phyloP scores from a whole-genome alignment of 2,888 invertebrate genomes.

The Alentia gelatinosa region DNA sequence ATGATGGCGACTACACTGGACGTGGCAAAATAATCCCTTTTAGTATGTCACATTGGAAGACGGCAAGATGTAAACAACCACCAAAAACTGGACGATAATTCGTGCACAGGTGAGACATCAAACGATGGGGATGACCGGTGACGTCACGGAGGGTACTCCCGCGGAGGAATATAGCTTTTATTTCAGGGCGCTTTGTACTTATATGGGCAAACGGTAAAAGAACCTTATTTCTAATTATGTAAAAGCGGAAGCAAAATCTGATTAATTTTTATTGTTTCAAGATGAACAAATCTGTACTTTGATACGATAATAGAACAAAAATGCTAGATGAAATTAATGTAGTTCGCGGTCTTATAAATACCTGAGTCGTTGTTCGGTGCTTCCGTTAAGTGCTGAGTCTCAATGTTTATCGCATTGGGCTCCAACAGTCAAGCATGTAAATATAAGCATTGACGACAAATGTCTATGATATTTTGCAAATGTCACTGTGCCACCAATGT shows the following conservation, averaged over 20 bases:
- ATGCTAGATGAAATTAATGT: not conserved
- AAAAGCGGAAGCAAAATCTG: not conserved
- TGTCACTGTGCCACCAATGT: slow-evolving; percentile 56
- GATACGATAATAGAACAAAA: not conserved
- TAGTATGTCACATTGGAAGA: not conserved
- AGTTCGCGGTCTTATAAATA: not conserved
- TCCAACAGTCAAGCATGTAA: not conserved
- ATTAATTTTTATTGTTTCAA: not conserved
- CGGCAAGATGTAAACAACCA: not conserved
- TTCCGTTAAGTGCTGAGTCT: not conserved
- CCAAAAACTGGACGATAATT: slow-evolving; percentile 48
- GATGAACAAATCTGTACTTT: not conserved
- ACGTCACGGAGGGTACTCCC: slow-evolving; percentile 33
- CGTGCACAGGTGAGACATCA: slow-evolving; percentile 43
- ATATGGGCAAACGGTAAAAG: not conserved
- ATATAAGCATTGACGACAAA: not conserved
- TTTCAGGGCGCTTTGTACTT: slow-evolving; percentile 17
- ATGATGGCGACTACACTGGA: not conserved
- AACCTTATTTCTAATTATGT: not conserved
- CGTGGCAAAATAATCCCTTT: not conserved
- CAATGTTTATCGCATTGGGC: slow-evolving; percentile 5
- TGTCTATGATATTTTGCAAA: not conserved
- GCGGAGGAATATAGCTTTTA: not conserved
- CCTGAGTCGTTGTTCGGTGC: not conserved
- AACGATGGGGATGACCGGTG: slow-evolving; percentile 35